Base-by-base conservation (phyloP, 1,140 invertebrate species). In the Lepidotrigona ventralis region DNA sequence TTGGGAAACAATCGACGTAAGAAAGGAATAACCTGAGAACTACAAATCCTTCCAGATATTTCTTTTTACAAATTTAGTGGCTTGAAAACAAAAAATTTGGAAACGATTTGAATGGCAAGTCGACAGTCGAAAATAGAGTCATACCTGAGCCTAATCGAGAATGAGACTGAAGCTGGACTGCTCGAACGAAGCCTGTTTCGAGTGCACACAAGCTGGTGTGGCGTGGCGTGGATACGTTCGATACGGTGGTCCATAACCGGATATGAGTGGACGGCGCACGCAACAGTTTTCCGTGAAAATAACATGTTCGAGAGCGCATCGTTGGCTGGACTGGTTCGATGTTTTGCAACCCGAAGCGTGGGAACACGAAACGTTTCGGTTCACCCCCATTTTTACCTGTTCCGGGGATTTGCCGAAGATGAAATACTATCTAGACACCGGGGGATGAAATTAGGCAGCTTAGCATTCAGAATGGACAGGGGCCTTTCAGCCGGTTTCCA, bases 321-420 rank as follows among this genome's bases (percentile, higher is more conserved):
- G 63, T 66, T 87, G 74, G 71, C n/a, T 29, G 72, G 39, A 46
- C 58, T 75, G 66, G 58, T 83, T 12, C 86, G 84, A 70, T 85
- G 84, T 90, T 90, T 89, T 90, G 89, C 88, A 90, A 90, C 72
- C 75, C 72, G 78, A 78, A 90, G 85, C 89, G 90, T 91, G 90
- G 90, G 90, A 91, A 91, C 78, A 84, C 80, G 69, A 75, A 79
- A 60, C 64, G 73, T 71, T 71, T 74, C 78, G 29, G 39, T 81
- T 87, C 85, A 89, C 88, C 89, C 85, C 78, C 83, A 78, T 86
- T 90, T 85, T 88, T 91, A 91, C 90, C 90, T 91, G 89, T 90
- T 85, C 73, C 85, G 77, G 85, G 90, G 86, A 87, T 88, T 87
- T 85, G 58, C 75, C 85, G 84, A 88, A 88, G 88, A 90, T 89